Base-by-base conservation (phyloP, 2,888 invertebrate species). In the Lasioglossum malachurum region DNA sequence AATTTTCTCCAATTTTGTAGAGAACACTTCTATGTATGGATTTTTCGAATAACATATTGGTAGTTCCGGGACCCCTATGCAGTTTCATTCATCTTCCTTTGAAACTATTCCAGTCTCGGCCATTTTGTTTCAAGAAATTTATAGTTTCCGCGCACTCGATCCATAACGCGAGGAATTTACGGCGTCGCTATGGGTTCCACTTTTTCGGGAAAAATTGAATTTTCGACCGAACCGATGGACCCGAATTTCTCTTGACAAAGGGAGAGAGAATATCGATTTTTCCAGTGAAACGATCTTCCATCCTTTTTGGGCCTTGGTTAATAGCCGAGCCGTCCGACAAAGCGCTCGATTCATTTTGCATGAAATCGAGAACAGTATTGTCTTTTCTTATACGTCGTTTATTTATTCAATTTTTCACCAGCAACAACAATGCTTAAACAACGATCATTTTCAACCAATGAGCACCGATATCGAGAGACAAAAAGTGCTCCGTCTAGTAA, bases 111-210 rank as follows among this genome's bases (percentile, higher is more conserved):
- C n/a, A 35, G 19, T 53, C 71, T n/a, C 64, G 64, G 44, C 46
- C 73, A 27, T 46, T 49, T 44, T 73, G 73, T 44, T 73, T 73
- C 27, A 44, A n/a, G 73, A 73, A 44, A 44, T 73, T 46, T 73
- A 46, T 73, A 73, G 73, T 67, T 67, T 67, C 67, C 67, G 76
- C 4, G 60, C 27, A 64, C 27, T 27, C 53, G 57, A 23, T 44
- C 23, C 27, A 27, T 41, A 35, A 19, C 75, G 27, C 19, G 53
- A 46, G 16, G 67, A 67, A 67, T 67, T 35, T 67, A 67, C 67
- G 31, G 27, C 60, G 64, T 7, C 64, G 16, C 35, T 31, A 19
- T 10, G 35, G 67, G 1, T 10, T 67, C 35, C 67, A 67, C 19
- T 67, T 67, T 67, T 67, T 67, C 67, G 35, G 31, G 67, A 67